These are phyloP conservation scores for Girardinichthys multiradiatus DNA, from an alignment of 2,113 vertebrate genomes.

Conservation along the genomic window DNA sequence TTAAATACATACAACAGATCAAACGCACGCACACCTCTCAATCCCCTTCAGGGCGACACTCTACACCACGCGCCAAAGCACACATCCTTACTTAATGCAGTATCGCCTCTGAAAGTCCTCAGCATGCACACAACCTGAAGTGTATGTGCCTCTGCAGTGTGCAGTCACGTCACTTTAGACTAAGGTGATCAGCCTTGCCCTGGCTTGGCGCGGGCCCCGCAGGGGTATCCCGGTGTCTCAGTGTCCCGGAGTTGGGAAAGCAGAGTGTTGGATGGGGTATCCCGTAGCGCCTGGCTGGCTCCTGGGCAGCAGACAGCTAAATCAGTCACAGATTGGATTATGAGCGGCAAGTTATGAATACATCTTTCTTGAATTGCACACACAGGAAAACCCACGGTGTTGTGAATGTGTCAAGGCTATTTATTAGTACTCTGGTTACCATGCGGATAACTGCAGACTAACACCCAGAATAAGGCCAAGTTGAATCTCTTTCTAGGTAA, in stretches of 20 bases:
- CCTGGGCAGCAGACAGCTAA: constrained; percentile 88
- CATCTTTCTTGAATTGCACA: constrained; percentile 68
- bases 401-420: constrained; percentile 40
- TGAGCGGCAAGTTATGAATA: constrained; percentile 62
- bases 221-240: constrained; percentile 67
- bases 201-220: constrained; percentile 49
- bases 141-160: constrained; percentile 69
- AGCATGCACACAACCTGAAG: constrained; percentile 56
- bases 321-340: constrained; percentile 91
- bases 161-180: constrained; percentile 86
- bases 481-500: constrained; percentile 70
- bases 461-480: constrained; percentile 82
- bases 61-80: constrained; percentile 58
- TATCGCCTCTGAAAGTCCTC: constrained; percentile 42
- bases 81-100: constrained; percentile 61
- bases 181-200: constrained; percentile 84
- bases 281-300: constrained; percentile 83
- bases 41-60: constrained; percentile 62
- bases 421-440: constrained; percentile 50
- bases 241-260: constrained; percentile 63
- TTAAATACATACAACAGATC: constrained; percentile 64
- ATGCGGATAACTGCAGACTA: constrained; percentile 41
- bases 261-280: constrained; percentile 83
- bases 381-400: constrained; percentile 47
- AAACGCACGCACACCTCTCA: constrained; percentile 50